Evolutionary conservation across 1,140 invertebrate genomes (phyloP).

Genomic region (Drosophila micromelanica): DNA sequence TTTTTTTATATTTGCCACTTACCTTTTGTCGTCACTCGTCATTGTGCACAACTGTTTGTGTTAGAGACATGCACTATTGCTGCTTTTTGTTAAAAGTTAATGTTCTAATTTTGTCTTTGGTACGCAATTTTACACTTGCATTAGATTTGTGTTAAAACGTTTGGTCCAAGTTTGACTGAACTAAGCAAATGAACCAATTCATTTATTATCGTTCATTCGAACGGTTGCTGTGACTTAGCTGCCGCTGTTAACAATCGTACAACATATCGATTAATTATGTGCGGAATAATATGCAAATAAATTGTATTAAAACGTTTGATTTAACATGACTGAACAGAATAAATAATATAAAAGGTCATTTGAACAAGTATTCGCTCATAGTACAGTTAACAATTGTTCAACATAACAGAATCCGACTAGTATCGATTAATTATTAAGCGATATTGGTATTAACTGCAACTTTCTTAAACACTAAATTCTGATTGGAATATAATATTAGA

Average conservation of each 20-base stretch:
- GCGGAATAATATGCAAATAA: no score
- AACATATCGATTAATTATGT: no score
- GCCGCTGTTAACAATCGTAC: no score
- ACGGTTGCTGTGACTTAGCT: not conserved
- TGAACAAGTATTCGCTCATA: not conserved
- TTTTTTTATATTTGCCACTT: conserved; percentile 10
- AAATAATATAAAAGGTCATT: not conserved
- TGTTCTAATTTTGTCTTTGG: conserved; percentile 27
- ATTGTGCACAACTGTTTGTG: conserved; percentile 27
- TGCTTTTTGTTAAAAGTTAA: not conserved
- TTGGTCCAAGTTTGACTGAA: not conserved
- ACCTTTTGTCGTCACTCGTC: conserved; percentile 80
- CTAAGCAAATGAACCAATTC: not conserved
- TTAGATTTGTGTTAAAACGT: conserved; percentile 10
- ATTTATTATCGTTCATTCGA: not conserved
- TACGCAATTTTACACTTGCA: conserved; percentile 6
- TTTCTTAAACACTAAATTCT: not conserved
- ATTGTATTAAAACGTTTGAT: no score
- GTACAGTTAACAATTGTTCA: not conserved
- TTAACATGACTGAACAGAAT: no score
- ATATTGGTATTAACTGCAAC: not conserved
- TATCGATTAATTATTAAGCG: not conserved
- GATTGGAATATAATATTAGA: not conserved
- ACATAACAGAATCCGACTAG: not conserved
- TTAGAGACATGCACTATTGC: conserved; percentile 1